Base-by-base conservation (phyloP, 1,140 invertebrate species). In the Saccostrea echinata region DNA sequence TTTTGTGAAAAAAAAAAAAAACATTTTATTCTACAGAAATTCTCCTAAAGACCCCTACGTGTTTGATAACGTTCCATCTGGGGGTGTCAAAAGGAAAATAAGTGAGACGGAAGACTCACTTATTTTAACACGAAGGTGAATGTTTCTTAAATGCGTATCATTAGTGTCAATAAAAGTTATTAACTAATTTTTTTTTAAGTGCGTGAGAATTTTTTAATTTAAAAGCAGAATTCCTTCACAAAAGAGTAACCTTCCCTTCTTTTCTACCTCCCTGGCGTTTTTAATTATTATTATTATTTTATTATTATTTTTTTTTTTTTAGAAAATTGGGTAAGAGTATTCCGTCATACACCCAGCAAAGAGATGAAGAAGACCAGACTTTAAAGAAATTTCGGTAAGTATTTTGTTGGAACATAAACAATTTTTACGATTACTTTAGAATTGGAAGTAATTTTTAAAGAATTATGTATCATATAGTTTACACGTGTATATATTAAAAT, bases 81-180 rank as follows among this genome's bases (percentile, higher is more conserved):
- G 30, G 24, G 18, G 11, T n/a, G 24, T 18, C 21, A 81, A 33
- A 24, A 81, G 76, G 30, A 81, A 81, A 51, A 33, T 81, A 81
- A 43, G 13, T 24, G 27, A 81, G 76, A 33, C 76, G n/a, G 1
- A 81, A n/a, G 76, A 81, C 76, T 81, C 76, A 18, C 27, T 81
- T 33, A 81, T 81, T 81, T 21, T 81, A 1, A n/a, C 76, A 0
- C 16, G 76, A 33, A 81, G 76, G 76, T 81, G 33, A 81, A 33
- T 24, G 12, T 81, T n/a, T 71, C 52, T n/a, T 53, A 8, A 53
- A 53, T 53, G 52, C 12, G 52, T 53, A 53, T 12, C 52, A 53
- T 53, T 53, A 8, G 12, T 8, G 4, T 53, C 4, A 53, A 12
- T n/a, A n/a, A n/a, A n/a, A n/a, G n/a, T n/a, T n/a, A n/a, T n/a